A percentile compares a stretch with the other conserved stretches of the same genome.
Conservation (phyloP, 2,888 invertebrate species). For the Cheilosia urbana region DNA sequence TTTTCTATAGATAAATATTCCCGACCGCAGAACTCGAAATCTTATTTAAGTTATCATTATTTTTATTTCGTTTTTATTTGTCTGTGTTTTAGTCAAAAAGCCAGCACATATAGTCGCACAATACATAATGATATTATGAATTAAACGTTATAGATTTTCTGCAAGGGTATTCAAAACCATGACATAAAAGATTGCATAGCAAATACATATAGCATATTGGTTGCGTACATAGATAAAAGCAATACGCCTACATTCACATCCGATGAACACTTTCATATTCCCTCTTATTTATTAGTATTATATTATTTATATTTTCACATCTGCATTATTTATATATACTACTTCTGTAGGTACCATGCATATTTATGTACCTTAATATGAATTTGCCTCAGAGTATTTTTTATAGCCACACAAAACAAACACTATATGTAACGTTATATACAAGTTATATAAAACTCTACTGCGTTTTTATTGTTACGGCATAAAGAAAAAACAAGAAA, state of each 20-base stretch:
- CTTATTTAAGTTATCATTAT: not conserved
- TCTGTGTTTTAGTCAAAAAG: conserved; percentile 39
- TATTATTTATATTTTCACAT: conserved; percentile 17
- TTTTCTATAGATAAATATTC: not conserved
- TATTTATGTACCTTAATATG: not conserved
- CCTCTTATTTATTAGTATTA: conserved; percentile 3
- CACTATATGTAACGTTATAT: not conserved
- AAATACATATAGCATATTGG: conserved; percentile 2
- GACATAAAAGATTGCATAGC: not conserved
- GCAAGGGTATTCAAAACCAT: conserved; percentile 1
- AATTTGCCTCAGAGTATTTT: conserved; percentile 34
- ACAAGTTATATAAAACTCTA: not conserved
- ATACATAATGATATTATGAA: conserved; percentile 10
- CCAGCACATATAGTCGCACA: conserved; percentile 50
- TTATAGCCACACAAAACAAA: conserved; percentile 36
- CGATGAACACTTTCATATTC: conserved; percentile 31
- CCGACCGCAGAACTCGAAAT: not conserved
- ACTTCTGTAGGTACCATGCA: too few relatives aligned
- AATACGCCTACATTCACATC: conserved; percentile 55
- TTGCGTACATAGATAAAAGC: not conserved
- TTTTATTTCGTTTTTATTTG: conserved; percentile 9
- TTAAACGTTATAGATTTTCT: not conserved
- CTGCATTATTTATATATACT: not conserved
- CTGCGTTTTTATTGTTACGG: conserved; percentile 15
- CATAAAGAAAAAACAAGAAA: conserved; percentile 47